These are phyloP conservation scores for Melipona beecheii DNA, from an alignment of 2,888 invertebrate species.

Conservation along the genomic window DNA sequence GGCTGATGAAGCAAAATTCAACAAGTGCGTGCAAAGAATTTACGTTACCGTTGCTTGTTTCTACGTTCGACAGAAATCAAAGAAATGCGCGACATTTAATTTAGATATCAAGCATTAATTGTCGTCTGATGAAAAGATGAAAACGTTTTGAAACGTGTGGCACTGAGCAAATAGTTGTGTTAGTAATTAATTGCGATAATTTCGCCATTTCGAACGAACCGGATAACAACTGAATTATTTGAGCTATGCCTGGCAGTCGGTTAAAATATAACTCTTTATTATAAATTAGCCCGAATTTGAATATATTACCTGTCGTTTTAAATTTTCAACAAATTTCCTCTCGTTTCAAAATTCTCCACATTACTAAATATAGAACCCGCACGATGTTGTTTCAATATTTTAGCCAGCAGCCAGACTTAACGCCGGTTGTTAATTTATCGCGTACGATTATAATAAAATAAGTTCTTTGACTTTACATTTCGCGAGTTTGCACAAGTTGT, in stretches of 20 bases:
- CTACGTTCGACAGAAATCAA: neutral
- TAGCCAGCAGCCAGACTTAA: no score
- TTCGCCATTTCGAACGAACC: neutral
- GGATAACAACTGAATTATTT: conserved; percentile 4
- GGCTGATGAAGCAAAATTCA: no score
- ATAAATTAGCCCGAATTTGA: neutral
- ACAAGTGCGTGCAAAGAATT: conserved; percentile 11
- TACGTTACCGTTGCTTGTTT: neutral
- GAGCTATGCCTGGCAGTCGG: neutral
- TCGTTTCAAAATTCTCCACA: neutral
- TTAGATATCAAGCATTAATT: neutral
- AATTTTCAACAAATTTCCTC: neutral
- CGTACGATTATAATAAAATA: neutral
- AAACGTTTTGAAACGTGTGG: no score
- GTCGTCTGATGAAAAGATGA: no score
- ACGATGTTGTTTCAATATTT: neutral
- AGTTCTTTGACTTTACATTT: neutral
- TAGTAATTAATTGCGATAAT: conserved; percentile 6
- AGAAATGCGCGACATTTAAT: neutral
- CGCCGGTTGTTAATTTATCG: neutral
- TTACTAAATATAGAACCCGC: neutral
- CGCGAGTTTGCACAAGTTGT: neutral
- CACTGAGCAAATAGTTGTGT: neutral
- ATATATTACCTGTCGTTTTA: neutral
- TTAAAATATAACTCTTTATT: conserved; percentile 12